phyloP scores from a whole-genome alignment of 2,797 vertebrate genomes.

The Tokudaia tokunoshimensis region DNA sequence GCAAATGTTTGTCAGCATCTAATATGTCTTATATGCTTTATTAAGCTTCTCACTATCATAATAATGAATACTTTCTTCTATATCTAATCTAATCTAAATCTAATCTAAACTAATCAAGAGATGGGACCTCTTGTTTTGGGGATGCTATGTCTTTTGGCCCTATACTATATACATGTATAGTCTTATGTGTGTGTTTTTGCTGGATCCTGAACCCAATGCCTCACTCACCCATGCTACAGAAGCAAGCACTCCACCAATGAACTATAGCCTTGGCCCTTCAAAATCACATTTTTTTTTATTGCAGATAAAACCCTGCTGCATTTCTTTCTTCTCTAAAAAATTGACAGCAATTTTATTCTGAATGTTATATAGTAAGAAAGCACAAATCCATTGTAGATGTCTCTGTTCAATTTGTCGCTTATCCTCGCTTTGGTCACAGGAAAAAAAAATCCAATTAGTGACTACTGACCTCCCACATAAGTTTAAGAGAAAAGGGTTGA shows the following conservation, averaged over 20 bases:
- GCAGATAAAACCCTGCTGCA: neutral
- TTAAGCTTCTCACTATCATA: neutral
- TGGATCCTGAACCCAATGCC: neutral
- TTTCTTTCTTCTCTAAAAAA: constrained; percentile 36
- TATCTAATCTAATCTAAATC: neutral
- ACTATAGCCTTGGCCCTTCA: neutral
- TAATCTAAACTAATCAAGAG: neutral
- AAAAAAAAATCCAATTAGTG: neutral
- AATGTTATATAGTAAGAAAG: neutral
- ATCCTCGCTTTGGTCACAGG: neutral
- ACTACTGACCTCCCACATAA: neutral
- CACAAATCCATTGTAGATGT: neutral
- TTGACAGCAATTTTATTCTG: constrained; percentile 1
- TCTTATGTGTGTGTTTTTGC: neutral
- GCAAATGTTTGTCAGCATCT: constrained; percentile 14
- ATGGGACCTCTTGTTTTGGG: neutral
- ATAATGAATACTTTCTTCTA: constrained; percentile 8
- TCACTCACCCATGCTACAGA: neutral
- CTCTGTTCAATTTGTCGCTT: neutral
- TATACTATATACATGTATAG: neutral
- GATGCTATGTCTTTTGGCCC: neutral
- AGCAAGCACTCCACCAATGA: neutral
- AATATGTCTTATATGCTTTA: neutral
- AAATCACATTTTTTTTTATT: neutral
- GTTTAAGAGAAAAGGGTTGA: neutral